Evolutionary conservation across 2,797 vertebrate species (phyloP), one percentile per base, ranked within the genome.

Genomic region (Tokudaia muenninki): DNA sequence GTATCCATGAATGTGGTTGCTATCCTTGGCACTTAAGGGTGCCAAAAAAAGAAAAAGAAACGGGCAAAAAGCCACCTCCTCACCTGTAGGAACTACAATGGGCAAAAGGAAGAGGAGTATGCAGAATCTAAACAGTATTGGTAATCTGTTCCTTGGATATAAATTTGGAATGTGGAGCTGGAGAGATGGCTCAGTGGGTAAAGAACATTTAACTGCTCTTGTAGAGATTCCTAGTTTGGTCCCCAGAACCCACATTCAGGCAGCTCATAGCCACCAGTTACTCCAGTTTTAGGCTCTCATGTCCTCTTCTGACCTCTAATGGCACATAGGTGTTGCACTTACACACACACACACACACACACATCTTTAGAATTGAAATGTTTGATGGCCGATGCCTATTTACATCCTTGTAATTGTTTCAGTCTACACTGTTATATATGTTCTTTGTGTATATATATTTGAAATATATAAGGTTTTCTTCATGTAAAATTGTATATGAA

Each of bases 401-500:
- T 31, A 8, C 55, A 10, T 74, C 72, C 84, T 61, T 41, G 61
- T 74, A 72, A 57, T 34, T 47, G 29, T n/a, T 65, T 80, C 24
- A 81, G 13, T 50, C 29, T 83, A 37, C 31, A 74, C n/a, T 14
- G 52, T 90, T 87, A 70, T 34, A 61, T 41, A 19, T 72, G 44
- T 81, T 80, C 59, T 93, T 81, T 77, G 55, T 74, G 37, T 19
- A n/a, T 67, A n/a, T 67, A 59, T 37, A 78, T 87, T 91, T 50
- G 13, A 74, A 17, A 80, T 47, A 26, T 19, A 34, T 88, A n/a
- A 26, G 55, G 37, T 57, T 41, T 50, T 37, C 77, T 87, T 94
- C 63, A 67, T 90, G 80, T 65, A 50, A 94, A 92, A 82, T 57
- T 88, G 79, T 84, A 29, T 91, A 22, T 31, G 16, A 41, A 84